phyloP scores from a whole-genome alignment of 2,888 invertebrate species.

The Thymelicus sylvestris region DNA sequence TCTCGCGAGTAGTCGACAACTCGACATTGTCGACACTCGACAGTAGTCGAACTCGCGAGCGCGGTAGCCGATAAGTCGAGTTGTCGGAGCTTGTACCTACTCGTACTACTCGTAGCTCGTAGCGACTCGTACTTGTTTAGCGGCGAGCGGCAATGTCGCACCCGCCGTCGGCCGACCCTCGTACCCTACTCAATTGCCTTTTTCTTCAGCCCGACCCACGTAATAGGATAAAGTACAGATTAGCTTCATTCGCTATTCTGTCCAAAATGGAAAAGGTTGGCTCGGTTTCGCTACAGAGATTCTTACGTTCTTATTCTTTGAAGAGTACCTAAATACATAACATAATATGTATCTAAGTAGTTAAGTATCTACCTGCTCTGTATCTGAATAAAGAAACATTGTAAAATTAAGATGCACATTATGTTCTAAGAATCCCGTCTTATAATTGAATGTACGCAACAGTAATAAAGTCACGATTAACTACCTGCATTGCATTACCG shows the following conservation, averaged over 20 bases:
- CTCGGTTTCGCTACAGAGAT: constrained; percentile 21
- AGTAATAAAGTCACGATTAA: constrained; percentile 27
- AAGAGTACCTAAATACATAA: constrained; percentile 4
- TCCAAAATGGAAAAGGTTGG: constrained; percentile 64
- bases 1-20: constrained; percentile 36
- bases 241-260: constrained; percentile 73
- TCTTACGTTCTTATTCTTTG: constrained; percentile 21
- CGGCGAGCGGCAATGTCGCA: constrained; percentile 54
- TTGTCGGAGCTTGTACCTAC: constrained; percentile 58
- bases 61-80: constrained; percentile 67
- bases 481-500: constrained; percentile 23
- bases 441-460: constrained; percentile 3
- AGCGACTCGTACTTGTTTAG: constrained; percentile 70
- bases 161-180: constrained; percentile 49
- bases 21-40: neutral
- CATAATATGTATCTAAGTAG: neutral
- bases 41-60: constrained; percentile 40
- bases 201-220: constrained; percentile 76
- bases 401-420: too few species aligned
- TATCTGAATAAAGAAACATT: neutral
- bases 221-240: constrained; percentile 80
- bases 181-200: constrained; percentile 74
- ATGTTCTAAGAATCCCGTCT: neutral
- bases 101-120: constrained; percentile 40
- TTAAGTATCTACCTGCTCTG: neutral